Evolutionary conservation across 1,140 invertebrate genomes (phyloP).

Genomic region (Cylas formicarius): DNA sequence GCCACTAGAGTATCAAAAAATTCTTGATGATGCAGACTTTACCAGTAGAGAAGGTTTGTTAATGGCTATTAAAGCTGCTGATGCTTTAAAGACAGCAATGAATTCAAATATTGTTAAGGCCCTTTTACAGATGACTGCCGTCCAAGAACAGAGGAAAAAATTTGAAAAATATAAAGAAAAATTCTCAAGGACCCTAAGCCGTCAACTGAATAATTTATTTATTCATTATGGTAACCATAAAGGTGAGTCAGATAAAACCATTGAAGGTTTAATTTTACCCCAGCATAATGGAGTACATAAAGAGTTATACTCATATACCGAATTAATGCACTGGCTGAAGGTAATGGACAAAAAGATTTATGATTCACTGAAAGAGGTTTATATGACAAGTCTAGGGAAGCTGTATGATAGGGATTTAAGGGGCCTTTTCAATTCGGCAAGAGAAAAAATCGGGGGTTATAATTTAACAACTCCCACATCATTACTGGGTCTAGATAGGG

Average conservation of each 20-base stretch:
- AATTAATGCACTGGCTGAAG: slow-evolving; percentile 78
- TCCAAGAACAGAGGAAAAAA: slow-evolving; percentile 80
- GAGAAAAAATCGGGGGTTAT: slow-evolving; percentile 33
- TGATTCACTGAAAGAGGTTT: slow-evolving; percentile 69
- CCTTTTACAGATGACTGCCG: slow-evolving; percentile 65
- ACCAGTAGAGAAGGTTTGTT: slow-evolving; percentile 64
- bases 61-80: slow-evolving; percentile 71
- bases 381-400: slow-evolving; percentile 69
- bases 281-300: slow-evolving; percentile 72
- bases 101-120: slow-evolving; percentile 60
- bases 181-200: slow-evolving; percentile 73
- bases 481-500: slow-evolving; percentile 55
- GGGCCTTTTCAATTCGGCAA: slow-evolving; percentile 34
- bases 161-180: slow-evolving; percentile 78
- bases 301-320: slow-evolving; percentile 75
- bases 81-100: slow-evolving; percentile 70
- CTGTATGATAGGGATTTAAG: slow-evolving; percentile 76
- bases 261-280: slow-evolving; percentile 63
- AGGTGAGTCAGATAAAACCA: slow-evolving; percentile 40
- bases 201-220: slow-evolving; percentile 88
- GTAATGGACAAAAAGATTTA: slow-evolving; percentile 75
- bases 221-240: slow-evolving; percentile 73
- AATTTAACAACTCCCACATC: slow-evolving; percentile 36
- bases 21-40: slow-evolving; percentile 51
- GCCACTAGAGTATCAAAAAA: slow-evolving; percentile 58